Conservation (phyloP, 2,888 invertebrate species). For the Chrysolina oricalcia region DNA sequence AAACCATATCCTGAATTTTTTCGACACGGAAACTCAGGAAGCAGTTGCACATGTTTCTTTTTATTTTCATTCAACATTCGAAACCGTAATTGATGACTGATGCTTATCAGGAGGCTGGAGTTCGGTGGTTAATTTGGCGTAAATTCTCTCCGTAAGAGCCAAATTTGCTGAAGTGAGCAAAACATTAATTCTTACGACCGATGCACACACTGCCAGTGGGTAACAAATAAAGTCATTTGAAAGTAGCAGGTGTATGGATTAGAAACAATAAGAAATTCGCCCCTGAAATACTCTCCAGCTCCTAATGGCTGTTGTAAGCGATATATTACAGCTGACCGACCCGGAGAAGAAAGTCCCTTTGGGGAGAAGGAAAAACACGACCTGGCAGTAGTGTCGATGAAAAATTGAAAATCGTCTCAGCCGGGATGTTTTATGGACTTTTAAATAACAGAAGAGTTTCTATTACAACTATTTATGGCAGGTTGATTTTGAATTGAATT, state of each 20-base stretch:
- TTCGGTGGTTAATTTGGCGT: slow-evolving; percentile 38
- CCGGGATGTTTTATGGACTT: slow-evolving; percentile 35
- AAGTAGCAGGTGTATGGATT: slow-evolving; percentile 53
- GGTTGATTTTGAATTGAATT: neutral
- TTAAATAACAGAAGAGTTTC: slow-evolving; percentile 20
- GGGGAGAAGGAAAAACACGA: slow-evolving; percentile 37
- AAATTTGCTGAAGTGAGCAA: slow-evolving; percentile 39
- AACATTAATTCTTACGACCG: slow-evolving; percentile 41
- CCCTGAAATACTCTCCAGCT: slow-evolving; percentile 43
- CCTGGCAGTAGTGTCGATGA: slow-evolving; percentile 43
- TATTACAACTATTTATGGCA: slow-evolving; percentile 16
- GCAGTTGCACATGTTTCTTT: slow-evolving; percentile 11
- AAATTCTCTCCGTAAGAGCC: slow-evolving; percentile 40
- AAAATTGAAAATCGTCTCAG: slow-evolving; percentile 39
- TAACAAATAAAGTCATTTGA: slow-evolving; percentile 52
- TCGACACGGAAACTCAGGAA: slow-evolving; percentile 2
- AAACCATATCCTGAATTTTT: neutral
- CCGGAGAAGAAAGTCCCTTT: slow-evolving; percentile 36
- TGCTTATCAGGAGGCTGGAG: slow-evolving; percentile 21
- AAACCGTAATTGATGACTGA: slow-evolving; percentile 22
- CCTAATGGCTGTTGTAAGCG: slow-evolving; percentile 47
- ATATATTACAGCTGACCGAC: slow-evolving; percentile 47
- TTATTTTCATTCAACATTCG: slow-evolving; percentile 22
- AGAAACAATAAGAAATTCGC: slow-evolving; percentile 52
- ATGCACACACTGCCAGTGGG: slow-evolving; percentile 28